Conservation (phyloP, 2,888 invertebrate species). For the Iphiclides podalirius region DNA sequence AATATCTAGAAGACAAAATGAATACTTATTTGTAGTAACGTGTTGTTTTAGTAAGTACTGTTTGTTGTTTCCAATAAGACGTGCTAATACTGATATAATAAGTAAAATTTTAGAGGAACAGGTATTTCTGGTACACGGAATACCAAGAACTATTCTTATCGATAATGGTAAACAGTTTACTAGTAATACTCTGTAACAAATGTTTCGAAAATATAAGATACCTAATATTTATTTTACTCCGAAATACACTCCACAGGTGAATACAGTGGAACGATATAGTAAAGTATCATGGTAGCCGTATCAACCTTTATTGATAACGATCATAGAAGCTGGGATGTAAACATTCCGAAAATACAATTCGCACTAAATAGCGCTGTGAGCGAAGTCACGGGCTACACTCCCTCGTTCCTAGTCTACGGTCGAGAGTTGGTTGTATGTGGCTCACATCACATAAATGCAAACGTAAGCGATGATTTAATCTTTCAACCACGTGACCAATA, state of each 20-base stretch:
- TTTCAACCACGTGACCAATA: conserved; percentile 27
- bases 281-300: conserved; percentile 29
- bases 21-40: too few species aligned
- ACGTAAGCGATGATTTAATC: conserved; percentile 17
- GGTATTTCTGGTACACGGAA: conserved; percentile 35
- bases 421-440: conserved; percentile 27
- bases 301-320: conserved; percentile 28
- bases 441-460: conserved; percentile 18
- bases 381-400: too few species aligned
- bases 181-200: conserved; percentile 2
- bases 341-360: too few species aligned
- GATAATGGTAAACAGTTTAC: conserved; percentile 36
- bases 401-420: conserved; percentile 28
- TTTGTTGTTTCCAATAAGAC: too few species aligned
- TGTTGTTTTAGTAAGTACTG: too few species aligned
- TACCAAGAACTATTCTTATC: conserved; percentile 31
- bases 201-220: conserved; percentile 31
- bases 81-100: conserved; percentile 14
- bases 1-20: too few species aligned
- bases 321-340: too few species aligned
- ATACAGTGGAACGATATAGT: too few species aligned
- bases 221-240: conserved; percentile 29
- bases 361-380: too few species aligned
- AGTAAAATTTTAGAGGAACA: conserved; percentile 27
- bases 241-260: conserved; percentile 26